Base-by-base conservation (phyloP, 35 echinoderm and acorn worm species). In the Heliocidaris erythrogramma region DNA sequence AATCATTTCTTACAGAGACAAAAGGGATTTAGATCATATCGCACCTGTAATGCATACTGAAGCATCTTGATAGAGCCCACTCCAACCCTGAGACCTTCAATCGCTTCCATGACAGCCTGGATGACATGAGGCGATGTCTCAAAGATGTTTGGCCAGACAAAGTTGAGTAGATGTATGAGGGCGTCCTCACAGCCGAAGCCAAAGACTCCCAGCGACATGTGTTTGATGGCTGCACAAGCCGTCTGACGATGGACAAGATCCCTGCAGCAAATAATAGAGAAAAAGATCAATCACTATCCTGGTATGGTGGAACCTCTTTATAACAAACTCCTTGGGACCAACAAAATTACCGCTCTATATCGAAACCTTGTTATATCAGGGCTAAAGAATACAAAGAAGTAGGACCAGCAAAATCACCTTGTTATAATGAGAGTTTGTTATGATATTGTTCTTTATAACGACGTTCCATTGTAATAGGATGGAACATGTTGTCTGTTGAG, bases 121-220 rank as follows among this genome's bases (percentile, higher is more conserved):
- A 99, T 99, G 48, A 99, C 98, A 35, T 99, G 98, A 88, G 98
- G 98, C n/a, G 98, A 99, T 18, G 98, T 99, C 97, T 99, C 98
- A 97, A 99, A 99, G 59, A 99, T 96, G 92, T 99, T 99, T 7
- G 98, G 98, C 98, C 98, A 99, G 32, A 99, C 98, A 78, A 95
- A 99, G 97, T 99, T 99, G 0, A 99, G 88, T 16, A 99, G 96
- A 95, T 99, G 98, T 30, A 99, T 93, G 42, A 99, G 94, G 24
- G 98, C 97, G n/a, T 99, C 98, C 48, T 97, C 95, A 93, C 97
- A 98, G 31, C 97, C 96, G 69, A 98, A 98, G 13, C 98, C 98
- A 96, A 96, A 99, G 42, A 99, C 98, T 35, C 98, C 98, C n/a
- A 99, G 96, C 4, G 98, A 93, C 97, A 99, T 99, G 93, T 99